Conservation (phyloP, 2,888 invertebrate genomes). For the Tetropium fuscum region DNA sequence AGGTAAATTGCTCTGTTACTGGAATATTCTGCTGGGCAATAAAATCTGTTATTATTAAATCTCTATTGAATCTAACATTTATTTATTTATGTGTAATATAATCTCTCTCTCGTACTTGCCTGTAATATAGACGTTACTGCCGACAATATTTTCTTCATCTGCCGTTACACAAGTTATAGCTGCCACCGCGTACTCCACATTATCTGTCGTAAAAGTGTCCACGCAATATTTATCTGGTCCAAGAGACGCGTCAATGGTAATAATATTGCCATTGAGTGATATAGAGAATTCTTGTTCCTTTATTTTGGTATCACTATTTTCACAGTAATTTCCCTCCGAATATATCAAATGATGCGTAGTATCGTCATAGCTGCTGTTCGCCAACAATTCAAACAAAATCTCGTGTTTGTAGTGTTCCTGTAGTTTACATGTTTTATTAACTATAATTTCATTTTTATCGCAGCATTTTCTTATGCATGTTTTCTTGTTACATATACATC, state of each 20-base stretch:
- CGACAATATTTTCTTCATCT: conserved; percentile 14
- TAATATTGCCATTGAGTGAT: neutral
- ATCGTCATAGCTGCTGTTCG: neutral
- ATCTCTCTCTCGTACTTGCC: conserved; percentile 10
- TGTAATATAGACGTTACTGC: neutral
- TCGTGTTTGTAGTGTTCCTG: neutral
- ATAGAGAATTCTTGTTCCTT: conserved; percentile 11
- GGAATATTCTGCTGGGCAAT: too few species aligned
- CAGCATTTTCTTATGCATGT: conserved; percentile 31
- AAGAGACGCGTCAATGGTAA: neutral
- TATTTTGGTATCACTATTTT: conserved; percentile 15
- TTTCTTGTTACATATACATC: conserved; percentile 13
- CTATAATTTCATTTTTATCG: conserved; percentile 16
- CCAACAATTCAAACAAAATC: neutral
- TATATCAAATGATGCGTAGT: conserved; percentile 11
- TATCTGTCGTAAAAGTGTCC: conserved; percentile 24
- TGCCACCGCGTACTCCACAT: conserved; percentile 2
- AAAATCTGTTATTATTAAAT: too few species aligned
- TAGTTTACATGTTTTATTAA: conserved; percentile 18
- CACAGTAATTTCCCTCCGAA: conserved; percentile 12
- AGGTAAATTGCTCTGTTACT: too few species aligned
- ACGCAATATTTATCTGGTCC: conserved; percentile 30
- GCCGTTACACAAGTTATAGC: conserved; percentile 24
- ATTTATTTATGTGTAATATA: too few species aligned
- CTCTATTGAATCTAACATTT: too few species aligned